Base-by-base conservation (phyloP, 2,888 invertebrate genomes). In the Lithophane socia region DNA sequence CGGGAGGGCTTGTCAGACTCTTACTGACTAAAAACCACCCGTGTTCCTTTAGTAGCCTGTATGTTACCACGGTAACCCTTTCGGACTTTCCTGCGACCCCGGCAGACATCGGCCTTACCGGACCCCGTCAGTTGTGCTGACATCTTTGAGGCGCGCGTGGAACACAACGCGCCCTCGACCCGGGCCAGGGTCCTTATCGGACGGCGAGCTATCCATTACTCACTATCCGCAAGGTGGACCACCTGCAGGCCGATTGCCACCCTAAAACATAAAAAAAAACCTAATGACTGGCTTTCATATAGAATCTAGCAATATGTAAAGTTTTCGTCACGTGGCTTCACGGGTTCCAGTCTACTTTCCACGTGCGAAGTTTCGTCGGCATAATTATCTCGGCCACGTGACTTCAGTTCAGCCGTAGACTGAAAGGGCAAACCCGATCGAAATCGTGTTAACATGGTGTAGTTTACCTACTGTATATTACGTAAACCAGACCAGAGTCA, bases 381-480 rank as follows among this genome's bases (percentile, higher is more conserved):
- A 29, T 13, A 61, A 81, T 73, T 54, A 81, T 42, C 24, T 4
- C 54, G 1, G 21, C 24, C 63, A 74, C 81, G 74, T 73, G 74
- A 42, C 12, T 63, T 49, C 47, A 29, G n/a, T 44, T 81, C 9
- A 69, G 16, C 13, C 42, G 49, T 54, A 10, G 56, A 42, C 24
- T 77, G 73, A 80, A 80, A 63, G 42, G 47, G 49, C 47, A 42
- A n/a, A 13, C 21, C 54, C 24, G 42, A 63, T 42, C 1, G n/a
- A 73, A 60, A 60, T 72, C 13, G 9, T 13, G 10, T 47, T n/a
- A 29, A 73, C 44, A 12, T 47, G 16, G 44, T 29, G 24, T 16
- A 29, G n/a, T 73, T 47, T 29, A 29, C 54, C 16, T 29, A 73
- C n/a, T 74, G 16, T 2, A 42, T 18, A 18, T 56, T 74, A 37